Conservation (phyloP, 2,888 invertebrate genomes). For the Cerastoderma edule region DNA sequence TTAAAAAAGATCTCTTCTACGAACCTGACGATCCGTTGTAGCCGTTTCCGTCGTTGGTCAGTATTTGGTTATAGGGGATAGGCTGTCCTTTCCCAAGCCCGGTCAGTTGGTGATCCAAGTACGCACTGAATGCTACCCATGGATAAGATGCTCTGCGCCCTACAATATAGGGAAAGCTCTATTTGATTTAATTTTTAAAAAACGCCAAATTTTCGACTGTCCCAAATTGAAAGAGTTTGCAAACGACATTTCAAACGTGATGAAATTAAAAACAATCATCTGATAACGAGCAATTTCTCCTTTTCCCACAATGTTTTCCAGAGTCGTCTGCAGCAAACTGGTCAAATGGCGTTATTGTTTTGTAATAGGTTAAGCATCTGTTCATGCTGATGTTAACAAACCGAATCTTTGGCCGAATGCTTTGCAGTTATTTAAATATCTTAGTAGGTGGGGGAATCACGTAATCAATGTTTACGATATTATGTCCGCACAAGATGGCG, state of each 20-base stretch:
- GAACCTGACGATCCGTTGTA: constrained; percentile 29
- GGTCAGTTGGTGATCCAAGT: constrained; percentile 35
- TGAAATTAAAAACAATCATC: not conserved
- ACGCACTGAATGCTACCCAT: constrained; percentile 38
- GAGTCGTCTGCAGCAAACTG: no score
- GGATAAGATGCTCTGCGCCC: not conserved
- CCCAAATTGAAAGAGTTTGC: not conserved
- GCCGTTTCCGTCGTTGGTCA: constrained; percentile 28
- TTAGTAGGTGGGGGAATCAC: no score
- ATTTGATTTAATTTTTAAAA: not conserved
- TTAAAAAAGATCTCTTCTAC: not conserved
- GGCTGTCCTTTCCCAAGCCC: constrained; percentile 22
- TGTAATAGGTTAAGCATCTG: no score
- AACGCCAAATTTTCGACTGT: not conserved
- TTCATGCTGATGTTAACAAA: no score
- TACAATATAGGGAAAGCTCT: not conserved
- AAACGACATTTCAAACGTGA: not conserved
- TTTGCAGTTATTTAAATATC: no score
- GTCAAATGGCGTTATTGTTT: no score
- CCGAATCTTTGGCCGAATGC: no score
- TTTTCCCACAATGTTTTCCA: constrained; percentile 5
- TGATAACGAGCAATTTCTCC: constrained; percentile 2
- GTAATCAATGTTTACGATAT: no score
- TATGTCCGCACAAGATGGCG: no score
- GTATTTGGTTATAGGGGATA: constrained; percentile 27